Percentiles rank a stretch among this genome's conserved stretches.
Conservation (phyloP, 1,140 invertebrate species). For the Aporrectodea caliginosa region DNA sequence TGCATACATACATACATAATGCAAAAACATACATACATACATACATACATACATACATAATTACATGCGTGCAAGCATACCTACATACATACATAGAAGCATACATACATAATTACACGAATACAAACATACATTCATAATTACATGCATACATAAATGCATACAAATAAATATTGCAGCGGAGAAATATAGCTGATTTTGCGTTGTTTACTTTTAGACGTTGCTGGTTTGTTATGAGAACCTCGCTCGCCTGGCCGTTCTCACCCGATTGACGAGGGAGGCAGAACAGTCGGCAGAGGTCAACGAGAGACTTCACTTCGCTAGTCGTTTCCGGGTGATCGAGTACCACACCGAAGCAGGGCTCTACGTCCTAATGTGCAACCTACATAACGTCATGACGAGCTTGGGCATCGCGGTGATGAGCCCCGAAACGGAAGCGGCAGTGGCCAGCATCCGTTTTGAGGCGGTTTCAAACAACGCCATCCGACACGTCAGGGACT, state of each 20-base stretch:
- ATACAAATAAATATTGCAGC: too few species aligned
- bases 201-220: too few species aligned
- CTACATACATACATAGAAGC: too few species aligned
- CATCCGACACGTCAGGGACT: background rate
- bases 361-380: background rate
- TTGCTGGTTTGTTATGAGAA: too few species aligned
- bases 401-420: background rate
- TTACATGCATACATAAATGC: too few species aligned
- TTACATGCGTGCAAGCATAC: too few species aligned
- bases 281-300: background rate
- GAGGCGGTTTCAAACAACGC: background rate
- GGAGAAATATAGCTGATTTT: too few species aligned
- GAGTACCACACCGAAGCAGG: background rate
- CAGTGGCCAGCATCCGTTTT: background rate
- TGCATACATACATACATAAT: too few species aligned
- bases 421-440: background rate
- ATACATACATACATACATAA: too few species aligned
- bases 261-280: background rate
- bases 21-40: too few species aligned
- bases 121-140: too few species aligned
- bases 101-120: too few species aligned
- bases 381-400: background rate
- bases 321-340: background rate
- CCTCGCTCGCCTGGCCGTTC: background rate
- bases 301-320: background rate